These are phyloP conservation scores for Ceratoteleas bidentatus DNA, from an alignment of 1,140 invertebrate species.

Conservation along the genomic window DNA sequence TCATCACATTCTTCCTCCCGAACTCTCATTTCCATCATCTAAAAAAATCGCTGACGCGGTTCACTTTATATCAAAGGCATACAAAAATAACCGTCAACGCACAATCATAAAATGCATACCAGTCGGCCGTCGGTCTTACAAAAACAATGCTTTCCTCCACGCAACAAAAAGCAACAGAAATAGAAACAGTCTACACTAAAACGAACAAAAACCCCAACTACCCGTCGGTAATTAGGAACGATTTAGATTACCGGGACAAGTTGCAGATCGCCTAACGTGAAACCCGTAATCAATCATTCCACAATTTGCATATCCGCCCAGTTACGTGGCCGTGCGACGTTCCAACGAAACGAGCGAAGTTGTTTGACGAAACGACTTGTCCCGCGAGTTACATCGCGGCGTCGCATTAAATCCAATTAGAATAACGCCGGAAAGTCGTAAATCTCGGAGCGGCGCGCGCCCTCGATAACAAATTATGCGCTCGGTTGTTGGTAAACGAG, in stretches of 20 bases:
- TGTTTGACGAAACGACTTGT: not conserved
- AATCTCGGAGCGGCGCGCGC: slow-evolving; percentile 36
- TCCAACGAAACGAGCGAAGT: too few relatives aligned
- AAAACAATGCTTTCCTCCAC: slow-evolving; percentile 8
- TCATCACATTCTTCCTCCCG: slow-evolving; percentile 5
- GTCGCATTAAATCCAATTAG: slow-evolving; percentile 27
- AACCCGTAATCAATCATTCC: too few relatives aligned
- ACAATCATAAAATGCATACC: slow-evolving; percentile 18
- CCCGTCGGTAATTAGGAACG: too few relatives aligned
- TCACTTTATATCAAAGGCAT: slow-evolving; percentile 20
- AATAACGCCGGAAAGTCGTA: slow-evolving; percentile 6
- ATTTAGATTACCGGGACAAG: too few relatives aligned
- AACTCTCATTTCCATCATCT: slow-evolving; percentile 2
- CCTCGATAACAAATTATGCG: slow-evolving; percentile 57
- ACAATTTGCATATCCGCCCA: too few relatives aligned
- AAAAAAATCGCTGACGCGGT: slow-evolving; percentile 27
- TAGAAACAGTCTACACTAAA: not conserved
- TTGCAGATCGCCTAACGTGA: too few relatives aligned
- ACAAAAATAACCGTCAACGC: slow-evolving; percentile 19
- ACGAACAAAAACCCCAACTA: too few relatives aligned
- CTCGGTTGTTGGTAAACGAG: slow-evolving; percentile 41
- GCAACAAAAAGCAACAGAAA: not conserved
- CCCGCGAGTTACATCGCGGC: not conserved
- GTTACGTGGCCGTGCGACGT: too few relatives aligned
- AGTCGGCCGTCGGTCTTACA: not conserved